Percentiles rank a stretch among this genome's conserved stretches.
phyloP scores from a whole-genome alignment of 2,797 vertebrate species.

The Cryptoblepharus egeriae region DNA sequence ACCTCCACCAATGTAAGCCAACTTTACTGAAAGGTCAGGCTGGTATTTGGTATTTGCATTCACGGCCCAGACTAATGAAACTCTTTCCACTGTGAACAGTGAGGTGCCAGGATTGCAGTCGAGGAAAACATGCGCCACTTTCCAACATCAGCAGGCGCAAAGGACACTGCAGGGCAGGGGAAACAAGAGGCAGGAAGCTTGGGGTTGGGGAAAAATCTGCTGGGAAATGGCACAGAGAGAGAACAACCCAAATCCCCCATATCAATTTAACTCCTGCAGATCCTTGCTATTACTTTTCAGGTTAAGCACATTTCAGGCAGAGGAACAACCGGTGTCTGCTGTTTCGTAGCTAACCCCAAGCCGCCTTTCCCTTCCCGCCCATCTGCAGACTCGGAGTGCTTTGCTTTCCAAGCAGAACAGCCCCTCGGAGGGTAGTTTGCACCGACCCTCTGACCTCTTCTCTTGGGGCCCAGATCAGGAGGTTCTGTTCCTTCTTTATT shows the following conservation, averaged over 20 bases:
- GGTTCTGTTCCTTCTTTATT: slow-evolving; percentile 60
- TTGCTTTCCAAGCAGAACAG: slow-evolving; percentile 8
- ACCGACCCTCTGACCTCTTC: slow-evolving; percentile 38
- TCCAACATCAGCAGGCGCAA: slow-evolving; percentile 20
- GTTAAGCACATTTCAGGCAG: slow-evolving; percentile 1
- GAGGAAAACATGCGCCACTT: not conserved
- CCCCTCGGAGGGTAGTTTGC: not conserved
- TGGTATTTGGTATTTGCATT: slow-evolving; percentile 37
- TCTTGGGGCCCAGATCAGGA: not conserved
- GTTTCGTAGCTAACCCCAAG: slow-evolving; percentile 3
- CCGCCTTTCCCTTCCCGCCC: slow-evolving; percentile 11
- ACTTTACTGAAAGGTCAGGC: slow-evolving; percentile 54
- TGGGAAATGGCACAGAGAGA: not conserved
- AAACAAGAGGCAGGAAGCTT: slow-evolving; percentile 38
- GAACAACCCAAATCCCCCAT: not conserved
- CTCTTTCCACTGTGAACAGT: slow-evolving; percentile 15
- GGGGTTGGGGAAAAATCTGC: slow-evolving; percentile 39
- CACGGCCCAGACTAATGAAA: slow-evolving; percentile 43
- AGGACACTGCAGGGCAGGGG: not conserved
- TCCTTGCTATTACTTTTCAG: slow-evolving; percentile 34
- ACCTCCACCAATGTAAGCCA: slow-evolving; percentile 14
- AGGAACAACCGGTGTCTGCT: slow-evolving; percentile 30
- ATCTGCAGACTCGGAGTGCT: slow-evolving; percentile 7
- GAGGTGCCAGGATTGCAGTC: not conserved
- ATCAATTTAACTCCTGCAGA: slow-evolving; percentile 8